These are phyloP conservation scores for Chrysocyon brachyurus DNA, from an alignment of 2,797 vertebrate species.

Conservation along the genomic window DNA sequence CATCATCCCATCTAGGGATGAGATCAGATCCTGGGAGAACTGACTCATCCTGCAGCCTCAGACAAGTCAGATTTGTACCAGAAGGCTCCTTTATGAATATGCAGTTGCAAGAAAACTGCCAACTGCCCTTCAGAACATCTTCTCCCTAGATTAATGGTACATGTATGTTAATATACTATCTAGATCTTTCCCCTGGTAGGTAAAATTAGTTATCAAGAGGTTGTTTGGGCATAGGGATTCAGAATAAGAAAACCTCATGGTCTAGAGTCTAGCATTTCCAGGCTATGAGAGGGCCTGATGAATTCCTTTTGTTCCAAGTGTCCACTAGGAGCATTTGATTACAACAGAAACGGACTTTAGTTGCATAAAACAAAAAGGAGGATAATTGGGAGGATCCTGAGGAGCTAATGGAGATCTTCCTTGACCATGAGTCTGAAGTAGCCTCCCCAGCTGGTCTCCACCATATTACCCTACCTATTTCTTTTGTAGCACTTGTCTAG, in stretches of 20 bases:
- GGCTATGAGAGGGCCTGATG: neutral
- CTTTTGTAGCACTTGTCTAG: neutral
- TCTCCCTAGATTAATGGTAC: neutral
- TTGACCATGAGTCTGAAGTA: neutral
- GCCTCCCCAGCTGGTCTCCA: neutral
- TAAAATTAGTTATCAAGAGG: conserved; percentile 11
- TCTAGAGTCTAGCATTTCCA: neutral
- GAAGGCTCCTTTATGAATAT: conserved; percentile 62
- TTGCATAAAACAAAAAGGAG: neutral
- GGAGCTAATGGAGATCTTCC: neutral
- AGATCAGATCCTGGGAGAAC: conserved; percentile 72
- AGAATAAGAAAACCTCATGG: neutral
- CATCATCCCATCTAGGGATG: conserved; percentile 53
- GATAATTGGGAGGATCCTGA: neutral
- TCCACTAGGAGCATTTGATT: neutral
- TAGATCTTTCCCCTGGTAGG: conserved; percentile 47
- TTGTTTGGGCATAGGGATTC: neutral
- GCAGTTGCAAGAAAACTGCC: conserved; percentile 21
- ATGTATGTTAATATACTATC: neutral
- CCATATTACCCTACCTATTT: neutral
- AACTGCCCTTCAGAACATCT: conserved; percentile 40
- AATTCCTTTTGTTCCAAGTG: neutral
- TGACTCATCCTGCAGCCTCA: conserved; percentile 63
- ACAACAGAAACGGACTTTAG: neutral
- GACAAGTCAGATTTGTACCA: conserved; percentile 23